A percentile compares a stretch with the other conserved stretches of the same genome.
Conservation (phyloP, 2,888 invertebrate species). For the Papilio demoleus region DNA sequence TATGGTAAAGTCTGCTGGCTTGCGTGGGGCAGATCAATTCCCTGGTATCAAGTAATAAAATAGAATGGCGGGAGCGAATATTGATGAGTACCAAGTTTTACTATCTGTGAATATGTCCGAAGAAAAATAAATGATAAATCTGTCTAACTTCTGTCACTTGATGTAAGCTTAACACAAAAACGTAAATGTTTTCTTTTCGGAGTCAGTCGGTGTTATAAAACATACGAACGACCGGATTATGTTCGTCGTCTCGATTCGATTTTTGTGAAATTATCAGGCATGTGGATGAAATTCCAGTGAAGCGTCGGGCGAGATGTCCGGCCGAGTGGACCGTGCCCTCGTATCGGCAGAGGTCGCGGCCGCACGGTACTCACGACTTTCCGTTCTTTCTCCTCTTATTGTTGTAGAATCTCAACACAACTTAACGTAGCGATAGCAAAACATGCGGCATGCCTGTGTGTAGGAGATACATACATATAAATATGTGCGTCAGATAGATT, state of each 20-base stretch:
- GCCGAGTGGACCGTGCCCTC: constrained; percentile 60
- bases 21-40: no score
- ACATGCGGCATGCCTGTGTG: neutral
- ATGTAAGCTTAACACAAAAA: constrained; percentile 18
- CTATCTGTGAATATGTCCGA: neutral
- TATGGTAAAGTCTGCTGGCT: no score
- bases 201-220: constrained; percentile 36
- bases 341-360: constrained; percentile 64
- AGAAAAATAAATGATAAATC: constrained; percentile 4
- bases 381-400: neutral
- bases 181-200: constrained; percentile 26
- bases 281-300: constrained; percentile 58
- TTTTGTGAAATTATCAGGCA: constrained; percentile 42
- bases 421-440: neutral
- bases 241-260: constrained; percentile 34
- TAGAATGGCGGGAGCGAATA: no score
- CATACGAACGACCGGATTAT: constrained; percentile 36
- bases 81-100: no score
- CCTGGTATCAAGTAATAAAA: neutral
- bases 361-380: constrained; percentile 55
- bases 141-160: constrained; percentile 25
- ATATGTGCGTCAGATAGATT: no score
- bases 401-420: neutral
- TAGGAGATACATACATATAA: no score
- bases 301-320: constrained; percentile 55